Evolutionary conservation across 1,140 invertebrate genomes (phyloP), one percentile per base, ranked within the genome.

Genomic region (Onthophagus taurus): DNA sequence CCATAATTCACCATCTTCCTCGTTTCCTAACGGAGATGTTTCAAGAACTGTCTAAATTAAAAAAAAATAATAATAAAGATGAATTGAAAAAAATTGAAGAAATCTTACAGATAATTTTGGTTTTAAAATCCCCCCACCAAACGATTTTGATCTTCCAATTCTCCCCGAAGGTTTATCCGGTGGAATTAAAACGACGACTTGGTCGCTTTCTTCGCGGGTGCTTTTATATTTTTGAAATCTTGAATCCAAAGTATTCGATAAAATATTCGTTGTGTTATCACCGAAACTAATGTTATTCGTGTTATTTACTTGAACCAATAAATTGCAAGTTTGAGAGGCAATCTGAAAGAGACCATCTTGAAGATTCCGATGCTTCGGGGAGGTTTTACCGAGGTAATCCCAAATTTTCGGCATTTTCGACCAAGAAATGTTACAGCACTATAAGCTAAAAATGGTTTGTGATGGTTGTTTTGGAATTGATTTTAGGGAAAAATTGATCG

Each of bases 301-400:
- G 53, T 81, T 81, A 58, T 81, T 81, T 24, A 81, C 77, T 71
- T 81, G 78, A 16, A 81, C 77, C 23, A 81, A 66, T 49, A 81
- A 76, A 55, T 77, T 79, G 50, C 78, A 81, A 43, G 78, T 80
- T 57, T 81, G 78, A 1, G 78, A 78, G 2, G 78, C 78, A 37
- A 81, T 81, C 67, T 81, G 78, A 59, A 79, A 80, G 3, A 81
- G 63, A 4, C 78, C 78, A 51, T 80, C 78, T 52, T 81, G 77
- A 30, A 81, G 61, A 59, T 81, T 80, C 36, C 73, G 67, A 21
- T 74, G 71, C 47, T 67, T 70, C 3, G 48, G 34, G 26, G 45
- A 42, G 20, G 30, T 44, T 31, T 42, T 65, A 37, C 65, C 72
- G 51, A 74, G 70, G 51, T 72, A 69, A 42, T 75, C 72, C 73